phyloP scores from a whole-genome alignment of 2,113 vertebrate genomes.

The Promerops cafer region DNA sequence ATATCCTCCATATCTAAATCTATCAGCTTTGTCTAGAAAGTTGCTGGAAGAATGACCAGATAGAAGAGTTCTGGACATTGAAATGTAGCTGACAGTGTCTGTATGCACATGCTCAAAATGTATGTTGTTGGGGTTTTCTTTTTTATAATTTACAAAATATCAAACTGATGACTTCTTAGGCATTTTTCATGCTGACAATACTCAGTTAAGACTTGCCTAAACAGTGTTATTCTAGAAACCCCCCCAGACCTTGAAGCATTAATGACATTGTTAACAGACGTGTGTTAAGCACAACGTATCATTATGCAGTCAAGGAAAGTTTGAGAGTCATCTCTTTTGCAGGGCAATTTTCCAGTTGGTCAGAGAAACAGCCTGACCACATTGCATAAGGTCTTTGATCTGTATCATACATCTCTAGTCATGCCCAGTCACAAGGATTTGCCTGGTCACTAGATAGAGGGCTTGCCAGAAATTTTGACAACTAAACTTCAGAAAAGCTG shows the following conservation, averaged over 20 bases:
- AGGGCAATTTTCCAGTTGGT: not conserved
- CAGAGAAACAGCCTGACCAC: not conserved
- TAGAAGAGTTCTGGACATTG: not conserved
- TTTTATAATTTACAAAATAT: not conserved
- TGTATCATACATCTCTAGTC: not conserved
- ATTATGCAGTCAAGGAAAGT: not conserved
- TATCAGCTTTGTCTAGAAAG: not conserved
- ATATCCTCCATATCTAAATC: not conserved
- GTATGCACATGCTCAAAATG: not conserved
- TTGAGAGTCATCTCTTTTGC: conserved; percentile 6
- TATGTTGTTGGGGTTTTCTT: not conserved
- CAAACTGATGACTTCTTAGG: not conserved
- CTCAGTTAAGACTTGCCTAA: not conserved
- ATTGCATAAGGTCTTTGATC: not conserved
- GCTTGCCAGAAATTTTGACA: not conserved
- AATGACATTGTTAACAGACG: not conserved
- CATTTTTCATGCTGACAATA: not conserved
- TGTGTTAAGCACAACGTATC: not conserved
- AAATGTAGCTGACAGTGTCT: not conserved
- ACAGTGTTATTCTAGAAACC: not conserved
- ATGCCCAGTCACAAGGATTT: not conserved
- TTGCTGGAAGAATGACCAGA: not conserved
- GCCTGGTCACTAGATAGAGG: not conserved
- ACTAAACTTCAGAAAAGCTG: not conserved
- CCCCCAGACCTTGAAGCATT: not conserved